A percentile compares a stretch with the other conserved stretches of the same genome.
These are phyloP conservation scores for Actinernus sp. DNA, from an alignment of 92 coral and sea anemone species.

Conservation along the genomic window DNA sequence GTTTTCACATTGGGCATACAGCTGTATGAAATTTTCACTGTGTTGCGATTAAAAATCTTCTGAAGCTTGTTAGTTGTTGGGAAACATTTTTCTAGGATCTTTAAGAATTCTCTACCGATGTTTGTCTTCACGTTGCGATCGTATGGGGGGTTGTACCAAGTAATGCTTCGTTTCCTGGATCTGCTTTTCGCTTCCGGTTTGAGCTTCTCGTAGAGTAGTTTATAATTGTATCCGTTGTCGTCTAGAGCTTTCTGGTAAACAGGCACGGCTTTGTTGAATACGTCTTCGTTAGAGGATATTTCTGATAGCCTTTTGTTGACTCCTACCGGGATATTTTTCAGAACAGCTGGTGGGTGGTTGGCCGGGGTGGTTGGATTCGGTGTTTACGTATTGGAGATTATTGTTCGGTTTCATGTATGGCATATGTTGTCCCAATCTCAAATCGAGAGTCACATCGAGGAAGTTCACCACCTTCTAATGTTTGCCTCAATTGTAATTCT, in stretches of 20 bases:
- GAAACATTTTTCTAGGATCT: neutral
- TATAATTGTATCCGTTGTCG: constrained; percentile 36
- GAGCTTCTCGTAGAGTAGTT: constrained; percentile 4
- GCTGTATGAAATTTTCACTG: neutral
- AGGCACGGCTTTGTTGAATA: constrained; percentile 21
- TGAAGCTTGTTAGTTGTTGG: neutral
- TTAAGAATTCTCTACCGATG: neutral
- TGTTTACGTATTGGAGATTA: constrained; percentile 26
- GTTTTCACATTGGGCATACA: neutral
- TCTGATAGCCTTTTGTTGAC: constrained; percentile 51
- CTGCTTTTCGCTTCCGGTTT: neutral
- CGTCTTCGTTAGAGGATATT: constrained; percentile 20
- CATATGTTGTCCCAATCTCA: constrained; percentile 10
- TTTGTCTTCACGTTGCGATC: constrained; percentile 4
- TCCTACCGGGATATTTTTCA: constrained; percentile 11
- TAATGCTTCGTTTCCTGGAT: neutral
- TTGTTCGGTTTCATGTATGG: constrained; percentile 26
- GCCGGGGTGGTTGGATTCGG: neutral
- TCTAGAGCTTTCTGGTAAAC: constrained; percentile 25
- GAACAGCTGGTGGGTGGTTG: constrained; percentile 23
- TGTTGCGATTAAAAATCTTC: neutral
- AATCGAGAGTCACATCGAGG: constrained; percentile 36
- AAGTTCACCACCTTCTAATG: constrained; percentile 25
- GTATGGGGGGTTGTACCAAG: constrained; percentile 15
- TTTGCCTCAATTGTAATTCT: constrained; percentile 38